Evolutionary conservation across 2,888 invertebrate genomes (phyloP), one percentile per base, ranked within the genome.

Genomic region (Rhamnusium bicolor): DNA sequence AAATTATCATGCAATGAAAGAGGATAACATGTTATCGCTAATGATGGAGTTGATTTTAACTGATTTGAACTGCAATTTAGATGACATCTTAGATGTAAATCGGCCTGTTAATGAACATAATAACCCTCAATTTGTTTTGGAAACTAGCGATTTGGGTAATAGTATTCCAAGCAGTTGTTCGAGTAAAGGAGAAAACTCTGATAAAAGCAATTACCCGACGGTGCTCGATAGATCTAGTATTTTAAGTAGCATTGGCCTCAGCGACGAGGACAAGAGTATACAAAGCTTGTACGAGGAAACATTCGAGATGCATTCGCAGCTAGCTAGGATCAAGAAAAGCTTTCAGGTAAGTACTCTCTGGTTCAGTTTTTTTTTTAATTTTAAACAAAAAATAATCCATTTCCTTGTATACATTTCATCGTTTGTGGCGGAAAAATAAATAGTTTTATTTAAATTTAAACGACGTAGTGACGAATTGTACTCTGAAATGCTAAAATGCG

Each of bases 211-310:
- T 47, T 71, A 63, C 66, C 58, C 76, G 16, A 73, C 76, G 62
- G 49, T 73, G 47, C 62, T 72, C 2, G 74, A 74, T 68, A 74
- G 78, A 74, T 78, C 77, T 18, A 72, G 77, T 58, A 69, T 77
- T 54, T 65, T 80, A 53, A 77, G 68, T 54, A 82, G 80, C 58
- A 73, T 83, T 7, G 83, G 83, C 18, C 66, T 83, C 6, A 72
- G 79, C 66, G 80, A 80, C 1, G 80, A 79, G 60, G 80, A 81
- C 54, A 81, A 66, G 46, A 85, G 83, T 69, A 81, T 85, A 56
- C 79, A 80, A 21, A 78, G 77, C 78, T 80, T 85, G 67, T 79
- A 77, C 54, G 75, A 81, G 46, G 84, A 84, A 73, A 84, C 84
- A 47, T 74, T 73, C 47, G 83, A 84, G 61, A 83, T 85, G 82